A percentile compares a stretch with the other conserved stretches of the same genome.
phyloP scores from a whole-genome alignment of 1,140 invertebrate genomes.

The Danaus plexippus region DNA sequence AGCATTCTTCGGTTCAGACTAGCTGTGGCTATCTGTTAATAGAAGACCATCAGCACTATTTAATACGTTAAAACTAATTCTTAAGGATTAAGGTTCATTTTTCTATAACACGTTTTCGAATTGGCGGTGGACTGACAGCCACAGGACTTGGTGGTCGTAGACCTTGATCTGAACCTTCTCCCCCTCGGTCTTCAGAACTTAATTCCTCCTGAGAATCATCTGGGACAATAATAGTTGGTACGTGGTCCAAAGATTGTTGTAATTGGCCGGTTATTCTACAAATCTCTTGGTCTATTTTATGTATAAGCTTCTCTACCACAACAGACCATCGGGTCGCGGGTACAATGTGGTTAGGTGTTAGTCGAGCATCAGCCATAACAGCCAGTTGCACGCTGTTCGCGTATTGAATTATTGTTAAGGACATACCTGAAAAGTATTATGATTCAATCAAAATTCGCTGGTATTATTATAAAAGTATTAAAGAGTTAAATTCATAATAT shows the following conservation, averaged over 20 bases:
- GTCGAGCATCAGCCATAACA: conserved; percentile 82
- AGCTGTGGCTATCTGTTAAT: too few species aligned
- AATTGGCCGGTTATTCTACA: conserved; percentile 21
- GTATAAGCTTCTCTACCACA: conserved; percentile 44
- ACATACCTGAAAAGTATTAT: conserved; percentile 74
- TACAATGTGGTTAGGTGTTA: conserved; percentile 73
- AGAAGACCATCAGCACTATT: too few species aligned
- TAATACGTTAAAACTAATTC: not conserved
- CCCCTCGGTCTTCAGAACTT: not conserved
- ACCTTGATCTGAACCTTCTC: conserved; percentile 1
- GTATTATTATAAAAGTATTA: too few species aligned
- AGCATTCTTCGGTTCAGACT: too few species aligned
- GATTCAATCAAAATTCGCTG: not conserved
- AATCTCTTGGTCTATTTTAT: conserved; percentile 51
- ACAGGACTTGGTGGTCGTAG: conserved; percentile 12
- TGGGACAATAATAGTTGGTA: conserved; percentile 6
- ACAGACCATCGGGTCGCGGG: conserved; percentile 51
- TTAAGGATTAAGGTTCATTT: conserved; percentile 12
- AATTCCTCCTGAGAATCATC: not conserved
- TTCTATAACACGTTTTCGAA: conserved; percentile 13
- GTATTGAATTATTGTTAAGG: conserved; percentile 82
- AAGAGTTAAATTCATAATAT: not conserved
- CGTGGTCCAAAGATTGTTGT: conserved; percentile 7
- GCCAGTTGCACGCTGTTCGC: conserved; percentile 77
- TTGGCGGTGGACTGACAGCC: conserved; percentile 20